Evolutionary conservation across 2,797 vertebrate species (phyloP).

Genomic region (Gymnodraco acuticeps): DNA sequence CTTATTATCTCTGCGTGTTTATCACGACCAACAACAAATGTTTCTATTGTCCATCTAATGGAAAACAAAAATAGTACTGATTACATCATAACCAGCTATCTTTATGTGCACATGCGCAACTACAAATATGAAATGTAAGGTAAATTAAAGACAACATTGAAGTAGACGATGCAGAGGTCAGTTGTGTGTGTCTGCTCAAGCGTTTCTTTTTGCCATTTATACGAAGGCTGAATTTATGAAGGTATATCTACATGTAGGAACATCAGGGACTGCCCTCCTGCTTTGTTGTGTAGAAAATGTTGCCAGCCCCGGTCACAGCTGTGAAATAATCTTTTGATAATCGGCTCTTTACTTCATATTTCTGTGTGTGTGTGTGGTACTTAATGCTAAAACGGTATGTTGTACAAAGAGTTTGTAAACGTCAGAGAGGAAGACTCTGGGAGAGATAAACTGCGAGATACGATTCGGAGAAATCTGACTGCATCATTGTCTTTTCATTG

Average conservation of each 20-base stretch:
- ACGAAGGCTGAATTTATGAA: neutral
- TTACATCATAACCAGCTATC: too few relatives aligned
- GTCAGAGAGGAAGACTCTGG: neutral
- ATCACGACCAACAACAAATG: too few relatives aligned
- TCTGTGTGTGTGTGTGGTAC: neutral
- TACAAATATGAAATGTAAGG: neutral
- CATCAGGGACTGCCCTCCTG: neutral
- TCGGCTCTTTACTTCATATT: neutral
- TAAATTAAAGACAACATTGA: too few relatives aligned
- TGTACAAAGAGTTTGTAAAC: conserved; percentile 1
- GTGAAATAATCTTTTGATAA: neutral
- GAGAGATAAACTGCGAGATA: conserved; percentile 27
- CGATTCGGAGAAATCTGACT: conserved; percentile 31
- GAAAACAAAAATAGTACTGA: too few relatives aligned
- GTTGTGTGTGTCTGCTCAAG: neutral
- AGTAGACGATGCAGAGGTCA: too few relatives aligned
- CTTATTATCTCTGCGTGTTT: too few relatives aligned
- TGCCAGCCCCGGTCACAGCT: neutral
- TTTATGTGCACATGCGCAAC: too few relatives aligned
- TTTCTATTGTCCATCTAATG: too few relatives aligned
- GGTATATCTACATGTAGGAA: neutral
- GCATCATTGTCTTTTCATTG: conserved; percentile 41
- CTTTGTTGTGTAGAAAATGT: conserved; percentile 12
- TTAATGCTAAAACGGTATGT: neutral
- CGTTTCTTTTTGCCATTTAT: neutral